Conservation (phyloP, 2,797 vertebrate species). For the Balearica regulorum region DNA sequence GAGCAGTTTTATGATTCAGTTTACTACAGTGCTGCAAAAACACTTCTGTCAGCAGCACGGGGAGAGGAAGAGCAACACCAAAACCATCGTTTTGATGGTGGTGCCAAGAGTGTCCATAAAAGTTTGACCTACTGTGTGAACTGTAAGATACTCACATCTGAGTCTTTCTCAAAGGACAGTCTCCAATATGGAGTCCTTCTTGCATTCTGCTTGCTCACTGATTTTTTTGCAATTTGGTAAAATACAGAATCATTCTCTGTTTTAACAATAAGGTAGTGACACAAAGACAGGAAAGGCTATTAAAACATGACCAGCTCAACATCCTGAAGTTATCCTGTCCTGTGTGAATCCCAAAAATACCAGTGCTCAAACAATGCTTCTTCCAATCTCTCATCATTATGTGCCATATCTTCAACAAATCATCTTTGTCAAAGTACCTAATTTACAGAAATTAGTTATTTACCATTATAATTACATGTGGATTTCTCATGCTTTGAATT, state of each 20-base stretch:
- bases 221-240: background rate
- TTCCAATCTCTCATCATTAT: background rate
- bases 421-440: background rate
- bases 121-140: background rate
- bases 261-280: slow-evolving; percentile 22
- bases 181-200: background rate
- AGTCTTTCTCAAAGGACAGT: background rate
- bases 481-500: background rate
- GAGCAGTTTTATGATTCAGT: background rate
- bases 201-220: background rate
- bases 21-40: background rate
- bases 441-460: background rate
- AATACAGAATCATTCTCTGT: background rate
- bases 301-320: background rate
- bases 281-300: slow-evolving; percentile 56
- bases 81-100: background rate
- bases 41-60: background rate
- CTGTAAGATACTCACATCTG: background rate
- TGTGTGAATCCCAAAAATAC: background rate
- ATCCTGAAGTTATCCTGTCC: slow-evolving; percentile 28
- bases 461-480: background rate
- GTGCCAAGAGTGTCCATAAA: background rate
- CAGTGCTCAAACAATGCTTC: background rate
- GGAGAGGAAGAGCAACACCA: background rate
- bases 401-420: background rate